A percentile compares a stretch with the other conserved stretches of the same genome.
These are phyloP conservation scores for Diarsia dahlii DNA, from an alignment of 2,888 invertebrate species.

Conservation along the genomic window DNA sequence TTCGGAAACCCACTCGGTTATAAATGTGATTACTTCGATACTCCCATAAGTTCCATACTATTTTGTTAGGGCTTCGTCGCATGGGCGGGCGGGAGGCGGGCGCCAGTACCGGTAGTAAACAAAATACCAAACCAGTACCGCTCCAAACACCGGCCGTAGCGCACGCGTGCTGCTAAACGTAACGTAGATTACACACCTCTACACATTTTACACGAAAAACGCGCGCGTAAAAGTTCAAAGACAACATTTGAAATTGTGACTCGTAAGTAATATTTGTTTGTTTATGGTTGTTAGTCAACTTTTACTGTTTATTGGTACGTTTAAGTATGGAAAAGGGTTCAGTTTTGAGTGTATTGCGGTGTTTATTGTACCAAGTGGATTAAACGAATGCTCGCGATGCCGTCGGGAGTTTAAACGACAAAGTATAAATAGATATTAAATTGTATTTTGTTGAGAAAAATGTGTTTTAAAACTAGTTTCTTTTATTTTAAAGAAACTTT, in stretches of 20 bases:
- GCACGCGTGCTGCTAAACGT: slow-evolving; percentile 65
- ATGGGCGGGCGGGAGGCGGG: slow-evolving; percentile 71
- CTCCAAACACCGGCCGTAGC: slow-evolving; percentile 58
- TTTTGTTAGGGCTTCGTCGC: slow-evolving; percentile 66
- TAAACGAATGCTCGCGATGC: slow-evolving; percentile 42
- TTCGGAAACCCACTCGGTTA: slow-evolving; percentile 27
- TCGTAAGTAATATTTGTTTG: slow-evolving; percentile 63
- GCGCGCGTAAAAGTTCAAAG: slow-evolving; percentile 68
- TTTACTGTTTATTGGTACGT: slow-evolving; percentile 2
- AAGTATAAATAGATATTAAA: slow-evolving; percentile 36
- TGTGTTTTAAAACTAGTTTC: slow-evolving; percentile 2
- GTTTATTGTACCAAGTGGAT: slow-evolving; percentile 63
- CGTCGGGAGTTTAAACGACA: slow-evolving; percentile 52
- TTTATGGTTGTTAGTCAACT: slow-evolving; percentile 5
- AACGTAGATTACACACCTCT: slow-evolving; percentile 52
- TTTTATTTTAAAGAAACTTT: neutral
- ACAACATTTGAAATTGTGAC: slow-evolving; percentile 52
- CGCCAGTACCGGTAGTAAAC: slow-evolving; percentile 57
- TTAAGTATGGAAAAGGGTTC: slow-evolving; percentile 34
- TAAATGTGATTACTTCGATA: slow-evolving; percentile 46
- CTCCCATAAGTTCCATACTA: slow-evolving; percentile 38
- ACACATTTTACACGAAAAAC: slow-evolving; percentile 59
- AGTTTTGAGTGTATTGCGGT: slow-evolving; percentile 52
- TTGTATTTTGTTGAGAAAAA: slow-evolving; percentile 13
- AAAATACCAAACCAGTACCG: slow-evolving; percentile 66